Evolutionary conservation across 2,888 invertebrate species (phyloP).

Genomic region (Ethmia dodecea): DNA sequence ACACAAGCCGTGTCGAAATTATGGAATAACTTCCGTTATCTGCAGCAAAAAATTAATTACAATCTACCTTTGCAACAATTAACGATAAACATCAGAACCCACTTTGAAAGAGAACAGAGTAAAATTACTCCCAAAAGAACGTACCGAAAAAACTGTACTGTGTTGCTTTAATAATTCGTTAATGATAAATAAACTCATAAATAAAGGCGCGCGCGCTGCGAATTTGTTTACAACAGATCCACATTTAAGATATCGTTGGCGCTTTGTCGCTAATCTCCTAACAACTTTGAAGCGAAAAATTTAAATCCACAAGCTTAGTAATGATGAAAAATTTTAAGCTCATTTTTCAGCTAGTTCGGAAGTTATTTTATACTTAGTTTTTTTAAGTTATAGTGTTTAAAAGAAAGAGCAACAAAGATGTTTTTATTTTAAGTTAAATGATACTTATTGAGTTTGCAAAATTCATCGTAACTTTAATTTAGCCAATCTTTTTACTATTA

Average conservation of each 20-base stretch:
- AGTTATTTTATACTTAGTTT: too few species aligned
- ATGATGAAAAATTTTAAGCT: constrained; percentile 65
- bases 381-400: too few species aligned
- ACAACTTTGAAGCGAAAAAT: constrained; percentile 73
- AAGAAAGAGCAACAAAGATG: too few species aligned
- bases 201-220: constrained; percentile 62
- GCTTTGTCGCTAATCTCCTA: constrained; percentile 76
- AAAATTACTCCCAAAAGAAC: constrained; percentile 46
- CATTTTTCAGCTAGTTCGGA: constrained; percentile 11
- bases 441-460: too few species aligned
- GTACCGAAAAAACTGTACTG: constrained; percentile 52
- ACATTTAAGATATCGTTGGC: constrained; percentile 72
- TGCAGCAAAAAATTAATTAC: too few species aligned
- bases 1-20: too few species aligned
- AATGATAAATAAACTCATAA: constrained; percentile 79
- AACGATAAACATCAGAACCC: constrained; percentile 55
- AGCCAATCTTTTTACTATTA: too few species aligned
- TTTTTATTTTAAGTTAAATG: too few species aligned
- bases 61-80: constrained; percentile 35
- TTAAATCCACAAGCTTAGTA: constrained; percentile 59
- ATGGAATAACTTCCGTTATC: too few species aligned
- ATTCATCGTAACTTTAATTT: too few species aligned
- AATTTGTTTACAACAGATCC: constrained; percentile 77
- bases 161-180: constrained; percentile 75
- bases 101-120: constrained; percentile 33